Base-by-base conservation (phyloP, 2,113 vertebrate species). In the Coreoperca whiteheadi region DNA sequence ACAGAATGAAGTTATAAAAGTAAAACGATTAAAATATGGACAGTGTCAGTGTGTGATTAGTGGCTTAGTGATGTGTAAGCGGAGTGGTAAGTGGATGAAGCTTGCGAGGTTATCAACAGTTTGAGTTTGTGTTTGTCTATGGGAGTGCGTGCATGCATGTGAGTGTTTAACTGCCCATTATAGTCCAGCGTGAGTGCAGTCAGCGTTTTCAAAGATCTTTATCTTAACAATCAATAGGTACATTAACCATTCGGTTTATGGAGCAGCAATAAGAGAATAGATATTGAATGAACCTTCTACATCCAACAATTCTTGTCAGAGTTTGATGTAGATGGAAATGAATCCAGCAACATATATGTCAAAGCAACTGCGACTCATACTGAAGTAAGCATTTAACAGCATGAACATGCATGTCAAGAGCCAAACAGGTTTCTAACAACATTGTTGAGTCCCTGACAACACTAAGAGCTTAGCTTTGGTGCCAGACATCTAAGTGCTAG, bases 171-270 rank as follows among this genome's bases (percentile, higher is more conserved):
- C 63, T 50, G 79, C 23, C 51, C 72, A 56, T 87, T 74, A 87
- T 39, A 39, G 50, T 64, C 69, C 34, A 51, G 41, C 1, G 32
- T 10, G 41, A 69, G 43, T 72, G 74, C 63, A 75, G 80, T 77
- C 80, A 81, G 88, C 80, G 21, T 68, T 87, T 83, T 71, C 50
- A 30, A 59, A 60, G 41, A 63, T 81, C 77, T 81, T 82, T 66
- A 9, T 41, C 5, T 30, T 37, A 16, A 79, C 70, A 69, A 11
- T 86, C 88, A 72, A 82, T 84, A 75, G 73, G 72, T 57, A 65
- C 79, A 88, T 89, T 89, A 88, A 70, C 46, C 69, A 66, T 84
- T 74, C 16, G 0, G 41, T 64, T 82, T 80, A 83, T 73, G 68
- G 72, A 56, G 81, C 23, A 56, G 68, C 71, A 48, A n/a, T 73